phyloP scores from a whole-genome alignment of 2,888 invertebrate species.

The Drosophila stalkeri region DNA sequence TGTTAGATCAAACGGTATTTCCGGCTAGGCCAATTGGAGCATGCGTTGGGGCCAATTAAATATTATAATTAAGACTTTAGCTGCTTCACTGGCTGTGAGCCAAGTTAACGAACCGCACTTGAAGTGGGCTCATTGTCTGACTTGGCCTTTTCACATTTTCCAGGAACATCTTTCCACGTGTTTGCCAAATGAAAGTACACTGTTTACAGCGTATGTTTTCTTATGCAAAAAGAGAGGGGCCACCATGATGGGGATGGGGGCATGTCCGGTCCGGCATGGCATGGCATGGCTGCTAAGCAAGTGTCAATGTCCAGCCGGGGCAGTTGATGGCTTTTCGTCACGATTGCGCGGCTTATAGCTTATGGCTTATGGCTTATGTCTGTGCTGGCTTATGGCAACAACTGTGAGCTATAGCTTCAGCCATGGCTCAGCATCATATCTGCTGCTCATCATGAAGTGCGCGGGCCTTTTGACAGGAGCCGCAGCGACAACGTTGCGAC shows the following conservation, averaged over 20 bases:
- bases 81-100: conserved; percentile 7
- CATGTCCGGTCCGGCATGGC: conserved; percentile 40
- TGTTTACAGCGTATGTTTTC: conserved; percentile 32
- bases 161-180: conserved; percentile 44
- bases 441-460: conserved; percentile 63
- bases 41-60: conserved; percentile 54
- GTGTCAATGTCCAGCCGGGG: conserved; percentile 75
- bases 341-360: conserved; percentile 52
- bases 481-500: conserved; percentile 49
- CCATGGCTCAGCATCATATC: conserved; percentile 29
- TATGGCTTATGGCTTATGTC: conserved; percentile 39
- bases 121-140: conserved; percentile 14
- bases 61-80: conserved; percentile 50
- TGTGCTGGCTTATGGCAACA: conserved; percentile 40
- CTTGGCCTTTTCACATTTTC: conserved; percentile 31
- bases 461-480: conserved; percentile 74
- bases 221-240: conserved; percentile 1
- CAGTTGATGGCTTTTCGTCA: conserved; percentile 76
- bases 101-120: conserved; percentile 20
- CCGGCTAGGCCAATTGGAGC: conserved; percentile 62
- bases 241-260: neutral
- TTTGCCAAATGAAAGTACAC: conserved; percentile 71
- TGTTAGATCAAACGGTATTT: conserved; percentile 75
- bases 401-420: conserved; percentile 17
- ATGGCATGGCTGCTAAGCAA: conserved; percentile 53